Conservation (phyloP, 2,888 invertebrate species). For the Leucophenga maculata region DNA sequence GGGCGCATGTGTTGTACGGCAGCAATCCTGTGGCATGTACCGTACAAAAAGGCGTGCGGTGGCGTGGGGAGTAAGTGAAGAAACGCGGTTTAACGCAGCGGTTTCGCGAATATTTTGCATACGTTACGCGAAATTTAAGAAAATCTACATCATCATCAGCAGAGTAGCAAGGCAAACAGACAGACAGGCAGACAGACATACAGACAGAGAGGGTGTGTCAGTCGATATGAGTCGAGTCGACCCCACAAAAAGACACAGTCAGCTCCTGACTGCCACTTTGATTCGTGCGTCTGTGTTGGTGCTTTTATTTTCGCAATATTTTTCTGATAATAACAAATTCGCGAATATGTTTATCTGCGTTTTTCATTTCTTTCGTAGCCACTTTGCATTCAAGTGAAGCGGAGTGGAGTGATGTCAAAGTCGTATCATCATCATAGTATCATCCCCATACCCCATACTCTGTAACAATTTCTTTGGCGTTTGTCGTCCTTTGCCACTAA, state of each 20-base stretch:
- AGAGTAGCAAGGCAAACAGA: too few relatives aligned
- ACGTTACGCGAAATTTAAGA: slow-evolving; percentile 49
- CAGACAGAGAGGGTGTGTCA: background rate
- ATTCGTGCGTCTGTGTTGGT: background rate
- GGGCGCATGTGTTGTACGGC: slow-evolving; percentile 38
- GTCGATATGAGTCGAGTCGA: background rate
- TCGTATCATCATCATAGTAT: background rate
- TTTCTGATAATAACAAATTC: slow-evolving; percentile 68
- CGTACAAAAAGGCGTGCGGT: too few relatives aligned
- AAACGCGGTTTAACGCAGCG: slow-evolving; percentile 47
- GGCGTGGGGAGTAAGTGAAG: background rate
- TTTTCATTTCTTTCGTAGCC: slow-evolving; percentile 54
- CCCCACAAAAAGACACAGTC: background rate
- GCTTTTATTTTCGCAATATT: slow-evolving; percentile 60
- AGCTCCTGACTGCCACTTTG: background rate
- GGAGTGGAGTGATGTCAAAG: background rate
- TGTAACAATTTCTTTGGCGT: slow-evolving; percentile 24
- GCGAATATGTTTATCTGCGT: slow-evolving; percentile 67
- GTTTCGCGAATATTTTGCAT: slow-evolving; percentile 55
- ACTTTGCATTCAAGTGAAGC: background rate
- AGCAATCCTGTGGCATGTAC: too few relatives aligned
- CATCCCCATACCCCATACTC: background rate
- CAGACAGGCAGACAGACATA: too few relatives aligned
- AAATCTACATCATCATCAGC: slow-evolving; percentile 35
- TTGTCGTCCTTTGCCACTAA: slow-evolving; percentile 53